Evolutionary conservation across 1,140 invertebrate genomes (phyloP).

Genomic region (Aporrectodea caliginosa): DNA sequence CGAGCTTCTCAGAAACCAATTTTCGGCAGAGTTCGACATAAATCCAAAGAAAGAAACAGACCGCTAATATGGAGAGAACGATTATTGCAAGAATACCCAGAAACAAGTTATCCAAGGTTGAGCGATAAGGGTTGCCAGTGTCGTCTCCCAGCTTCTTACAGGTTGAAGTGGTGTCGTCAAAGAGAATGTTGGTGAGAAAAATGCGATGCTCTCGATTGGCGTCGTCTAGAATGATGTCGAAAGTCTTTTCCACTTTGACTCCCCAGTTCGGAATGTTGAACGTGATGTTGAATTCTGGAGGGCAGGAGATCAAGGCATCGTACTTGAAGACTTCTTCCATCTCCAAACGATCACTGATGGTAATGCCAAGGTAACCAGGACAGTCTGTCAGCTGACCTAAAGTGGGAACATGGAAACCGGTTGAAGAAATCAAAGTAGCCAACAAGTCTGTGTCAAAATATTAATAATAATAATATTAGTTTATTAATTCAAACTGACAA

Average conservation of each 20-base stretch:
- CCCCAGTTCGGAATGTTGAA: slow-evolving; percentile 24
- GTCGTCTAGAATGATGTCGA: slow-evolving; percentile 25
- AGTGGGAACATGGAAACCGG: no score
- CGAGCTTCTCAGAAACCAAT: background rate
- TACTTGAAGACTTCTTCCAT: slow-evolving; percentile 25
- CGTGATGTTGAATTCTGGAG: slow-evolving; percentile 19
- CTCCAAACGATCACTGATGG: slow-evolving; percentile 25
- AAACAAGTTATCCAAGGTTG: background rate
- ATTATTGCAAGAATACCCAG: background rate
- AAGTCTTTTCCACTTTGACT: slow-evolving; percentile 21
- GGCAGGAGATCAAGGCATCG: slow-evolving; percentile 28
- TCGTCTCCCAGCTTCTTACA: background rate
- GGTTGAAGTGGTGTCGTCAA: background rate
- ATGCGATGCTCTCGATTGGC: slow-evolving; percentile 13
- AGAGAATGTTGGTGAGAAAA: slow-evolving; percentile 14
- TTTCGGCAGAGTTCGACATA: background rate
- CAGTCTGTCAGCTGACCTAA: slow-evolving; percentile 25
- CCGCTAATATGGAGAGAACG: background rate
- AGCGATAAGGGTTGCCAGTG: background rate
- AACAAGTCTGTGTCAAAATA: no score
- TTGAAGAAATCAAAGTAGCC: no score
- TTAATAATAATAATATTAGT: no score
- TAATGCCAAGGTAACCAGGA: slow-evolving; percentile 24
- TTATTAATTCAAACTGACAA: no score
- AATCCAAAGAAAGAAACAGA: background rate